A percentile compares a stretch with the other conserved stretches of the same genome.
phyloP scores from a whole-genome alignment of 1,140 invertebrate species.

The Laupala kohalensis region DNA sequence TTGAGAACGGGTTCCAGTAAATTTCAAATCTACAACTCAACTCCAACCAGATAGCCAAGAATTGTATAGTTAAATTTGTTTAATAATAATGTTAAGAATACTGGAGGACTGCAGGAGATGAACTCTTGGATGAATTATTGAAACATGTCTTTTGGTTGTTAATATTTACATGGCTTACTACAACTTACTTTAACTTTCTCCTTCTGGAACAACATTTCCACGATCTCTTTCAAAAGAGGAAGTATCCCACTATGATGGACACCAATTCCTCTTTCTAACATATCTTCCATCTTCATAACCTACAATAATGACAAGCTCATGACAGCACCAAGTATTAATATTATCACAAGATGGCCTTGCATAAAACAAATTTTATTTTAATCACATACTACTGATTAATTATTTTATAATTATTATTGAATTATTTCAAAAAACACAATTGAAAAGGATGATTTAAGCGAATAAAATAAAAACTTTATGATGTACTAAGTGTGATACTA shows the following conservation, averaged over 20 bases:
- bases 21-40: too few species aligned
- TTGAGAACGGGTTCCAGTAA: too few species aligned
- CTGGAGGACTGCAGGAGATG: background rate
- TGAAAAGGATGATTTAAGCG: too few species aligned
- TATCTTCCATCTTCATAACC: slow-evolving; percentile 55
- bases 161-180: background rate
- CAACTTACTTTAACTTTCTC: slow-evolving; percentile 69
- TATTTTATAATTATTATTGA: too few species aligned
- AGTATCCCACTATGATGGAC: slow-evolving; percentile 96
- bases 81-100: background rate
- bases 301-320: slow-evolving; percentile 21
- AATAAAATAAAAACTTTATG: too few species aligned
- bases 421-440: too few species aligned
- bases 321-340: background rate
- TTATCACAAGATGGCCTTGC: too few species aligned
- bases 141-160: too few species aligned
- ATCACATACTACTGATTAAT: too few species aligned
- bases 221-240: slow-evolving; percentile 94
- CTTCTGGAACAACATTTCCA: slow-evolving; percentile 90
- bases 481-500: too few species aligned
- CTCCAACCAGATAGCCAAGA: slow-evolving; percentile 13
- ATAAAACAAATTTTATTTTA: too few species aligned
- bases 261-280: slow-evolving; percentile 81
- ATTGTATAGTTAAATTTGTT: slow-evolving; percentile 15
- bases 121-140: too few species aligned